phyloP scores from a whole-genome alignment of 1,140 invertebrate genomes.

The Ips typographus region DNA sequence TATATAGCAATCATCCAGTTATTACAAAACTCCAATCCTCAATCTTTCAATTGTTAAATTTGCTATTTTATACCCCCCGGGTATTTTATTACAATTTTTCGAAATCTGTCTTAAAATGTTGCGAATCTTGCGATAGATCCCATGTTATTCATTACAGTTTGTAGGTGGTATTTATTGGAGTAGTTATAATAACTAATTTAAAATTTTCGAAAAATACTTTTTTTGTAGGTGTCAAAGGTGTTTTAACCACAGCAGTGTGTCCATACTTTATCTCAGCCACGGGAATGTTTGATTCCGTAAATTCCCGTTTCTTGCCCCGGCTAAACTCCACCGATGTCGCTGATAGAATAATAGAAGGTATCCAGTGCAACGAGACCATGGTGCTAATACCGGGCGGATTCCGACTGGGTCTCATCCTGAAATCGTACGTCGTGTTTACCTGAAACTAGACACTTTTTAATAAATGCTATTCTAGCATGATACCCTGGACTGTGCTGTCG shows the following conservation, averaged over 20 bases:
- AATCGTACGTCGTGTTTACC: slow-evolving; percentile 61
- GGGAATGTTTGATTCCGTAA: slow-evolving; percentile 91
- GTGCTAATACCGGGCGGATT: slow-evolving; percentile 78
- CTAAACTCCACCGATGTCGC: slow-evolving; percentile 85
- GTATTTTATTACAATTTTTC: no score
- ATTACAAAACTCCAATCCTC: no score
- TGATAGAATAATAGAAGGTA: slow-evolving; percentile 76
- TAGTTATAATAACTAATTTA: not conserved
- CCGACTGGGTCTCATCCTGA: slow-evolving; percentile 63
- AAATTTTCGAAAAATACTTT: not conserved
- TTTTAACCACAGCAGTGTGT: slow-evolving; percentile 87
- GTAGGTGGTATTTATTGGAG: no score
- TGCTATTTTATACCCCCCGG: no score
- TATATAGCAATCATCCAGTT: no score
- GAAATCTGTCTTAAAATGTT: no score
- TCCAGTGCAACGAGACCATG: slow-evolving; percentile 76
- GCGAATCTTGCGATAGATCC: no score
- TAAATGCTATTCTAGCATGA: slow-evolving; percentile 54
- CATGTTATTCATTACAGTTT: slow-evolving; percentile 47
- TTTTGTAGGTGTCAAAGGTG: slow-evolving; percentile 60
- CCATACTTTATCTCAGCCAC: slow-evolving; percentile 91
- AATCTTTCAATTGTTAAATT: no score
- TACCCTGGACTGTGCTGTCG: slow-evolving; percentile 66
- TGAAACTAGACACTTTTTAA: no score
- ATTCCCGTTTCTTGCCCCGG: slow-evolving; percentile 79